Conservation (phyloP, 2,797 vertebrate species). For the Amblyopsis hoosieri region DNA sequence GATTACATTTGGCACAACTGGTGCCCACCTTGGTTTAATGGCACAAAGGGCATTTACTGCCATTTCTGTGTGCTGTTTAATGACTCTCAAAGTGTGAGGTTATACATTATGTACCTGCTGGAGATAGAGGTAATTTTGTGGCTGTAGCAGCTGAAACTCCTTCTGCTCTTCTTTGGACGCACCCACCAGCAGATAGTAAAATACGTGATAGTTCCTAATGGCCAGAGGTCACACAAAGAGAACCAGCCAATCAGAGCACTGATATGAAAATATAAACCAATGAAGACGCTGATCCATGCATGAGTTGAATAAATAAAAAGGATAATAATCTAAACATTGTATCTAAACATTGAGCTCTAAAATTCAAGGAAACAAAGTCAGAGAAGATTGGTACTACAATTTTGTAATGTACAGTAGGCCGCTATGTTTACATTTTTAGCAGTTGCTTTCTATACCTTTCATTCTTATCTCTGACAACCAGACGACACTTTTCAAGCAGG, state of each 20-base stretch:
- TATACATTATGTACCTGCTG: constrained; percentile 68
- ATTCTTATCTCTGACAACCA: constrained; percentile 88
- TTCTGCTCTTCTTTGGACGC: constrained; percentile 85
- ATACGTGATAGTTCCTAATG: constrained; percentile 95
- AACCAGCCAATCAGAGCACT: constrained; percentile 1
- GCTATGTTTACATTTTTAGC: no score
- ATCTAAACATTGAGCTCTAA: no score
- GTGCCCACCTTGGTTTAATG: neutral
- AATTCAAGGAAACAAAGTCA: no score
- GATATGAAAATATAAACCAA: neutral
- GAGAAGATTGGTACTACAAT: no score
- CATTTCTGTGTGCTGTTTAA: neutral
- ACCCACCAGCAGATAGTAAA: constrained; percentile 93
- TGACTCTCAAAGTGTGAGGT: neutral
- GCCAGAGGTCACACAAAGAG: constrained; percentile 35
- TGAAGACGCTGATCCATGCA: neutral
- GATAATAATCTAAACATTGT: neutral
- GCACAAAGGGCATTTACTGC: neutral
- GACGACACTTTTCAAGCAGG: constrained; percentile 91
- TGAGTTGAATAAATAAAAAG: neutral
- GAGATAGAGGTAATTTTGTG: constrained; percentile 95
- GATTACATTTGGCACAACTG: no score
- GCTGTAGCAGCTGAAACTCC: constrained; percentile 87
- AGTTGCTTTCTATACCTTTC: constrained; percentile 81
- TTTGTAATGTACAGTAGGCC: no score